A percentile compares a stretch with the other conserved stretches of the same genome.
Conservation (phyloP, 1,140 invertebrate species). For the Drosophila tani region DNA sequence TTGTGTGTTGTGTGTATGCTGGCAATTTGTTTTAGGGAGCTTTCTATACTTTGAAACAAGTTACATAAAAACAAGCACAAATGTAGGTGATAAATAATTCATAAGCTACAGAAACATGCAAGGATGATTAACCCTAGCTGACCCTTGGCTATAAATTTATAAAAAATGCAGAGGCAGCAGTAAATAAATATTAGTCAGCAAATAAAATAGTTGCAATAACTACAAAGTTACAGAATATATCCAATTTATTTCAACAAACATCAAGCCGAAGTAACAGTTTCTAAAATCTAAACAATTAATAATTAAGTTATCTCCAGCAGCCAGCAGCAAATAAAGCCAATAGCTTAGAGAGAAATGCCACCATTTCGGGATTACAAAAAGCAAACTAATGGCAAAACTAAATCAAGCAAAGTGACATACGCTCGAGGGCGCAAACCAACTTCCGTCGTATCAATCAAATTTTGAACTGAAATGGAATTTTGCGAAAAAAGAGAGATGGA, state of each 20-base stretch:
- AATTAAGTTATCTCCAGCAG: not conserved
- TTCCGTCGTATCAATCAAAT: constrained; percentile 76
- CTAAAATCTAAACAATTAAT: constrained; percentile 4
- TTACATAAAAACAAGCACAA: constrained; percentile 20
- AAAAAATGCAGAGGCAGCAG: not conserved
- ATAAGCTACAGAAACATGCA: not conserved
- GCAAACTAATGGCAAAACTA: constrained; percentile 32
- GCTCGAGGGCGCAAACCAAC: constrained; percentile 49
- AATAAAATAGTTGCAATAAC: not conserved
- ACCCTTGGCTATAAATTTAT: not conserved
- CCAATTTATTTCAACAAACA: not conserved
- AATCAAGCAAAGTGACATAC: constrained; percentile 48
- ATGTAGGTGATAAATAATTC: not conserved
- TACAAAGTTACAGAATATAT: not conserved
- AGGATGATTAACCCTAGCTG: not conserved
- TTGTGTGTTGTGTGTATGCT: constrained; percentile 8
- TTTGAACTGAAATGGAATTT: constrained; percentile 46
- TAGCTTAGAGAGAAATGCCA: not conserved
- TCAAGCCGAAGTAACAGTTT: not conserved
- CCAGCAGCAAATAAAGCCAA: not conserved
- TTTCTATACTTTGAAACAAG: constrained; percentile 32
- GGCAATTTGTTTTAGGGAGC: constrained; percentile 57
- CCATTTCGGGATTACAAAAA: constrained; percentile 17
- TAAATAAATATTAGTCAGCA: not conserved
- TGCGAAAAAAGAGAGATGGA: constrained; percentile 11